Percentiles rank a stretch among this genome's conserved stretches.
These are phyloP conservation scores for Atrina japonica DNA, from an alignment of 2,888 invertebrate genomes.

Conservation along the genomic window DNA sequence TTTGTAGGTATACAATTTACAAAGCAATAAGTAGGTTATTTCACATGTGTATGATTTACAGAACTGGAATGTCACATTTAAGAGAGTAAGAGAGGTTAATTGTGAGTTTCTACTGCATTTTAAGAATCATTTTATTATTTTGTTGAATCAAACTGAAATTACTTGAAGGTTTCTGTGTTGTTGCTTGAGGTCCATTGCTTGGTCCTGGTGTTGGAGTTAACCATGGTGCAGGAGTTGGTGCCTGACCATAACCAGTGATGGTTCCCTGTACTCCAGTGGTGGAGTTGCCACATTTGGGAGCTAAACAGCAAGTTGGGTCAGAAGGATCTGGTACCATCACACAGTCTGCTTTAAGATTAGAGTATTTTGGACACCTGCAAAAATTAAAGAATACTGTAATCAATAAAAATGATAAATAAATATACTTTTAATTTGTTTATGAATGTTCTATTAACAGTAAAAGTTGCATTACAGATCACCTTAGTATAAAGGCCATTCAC, in stretches of 20 bases:
- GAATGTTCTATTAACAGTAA: too few relatives aligned
- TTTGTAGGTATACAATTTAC: too few relatives aligned
- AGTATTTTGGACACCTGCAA: conserved; percentile 59
- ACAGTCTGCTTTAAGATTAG: conserved; percentile 57
- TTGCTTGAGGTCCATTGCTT: conserved; percentile 20
- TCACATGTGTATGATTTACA: too few relatives aligned
- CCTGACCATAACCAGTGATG: conserved; percentile 60
- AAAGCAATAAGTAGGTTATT: too few relatives aligned
- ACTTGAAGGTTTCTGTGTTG: conserved; percentile 40
- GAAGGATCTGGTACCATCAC: conserved; percentile 63
- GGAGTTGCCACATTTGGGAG: conserved; percentile 59
- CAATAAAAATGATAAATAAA: not conserved
- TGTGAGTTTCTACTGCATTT: too few relatives aligned
- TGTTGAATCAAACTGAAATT: not conserved
- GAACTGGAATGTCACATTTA: too few relatives aligned
- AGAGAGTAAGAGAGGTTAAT: too few relatives aligned
- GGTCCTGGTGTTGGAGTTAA: conserved; percentile 31
- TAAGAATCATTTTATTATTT: too few relatives aligned
- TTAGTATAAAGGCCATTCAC: too few relatives aligned
- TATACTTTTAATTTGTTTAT: not conserved
- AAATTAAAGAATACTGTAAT: not conserved
- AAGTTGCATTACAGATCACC: too few relatives aligned
- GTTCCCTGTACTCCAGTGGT: conserved; percentile 60
- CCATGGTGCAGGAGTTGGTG: conserved; percentile 46
- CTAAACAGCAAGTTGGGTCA: conserved; percentile 67